Evolutionary conservation across 1,140 invertebrate genomes (phyloP).

Genomic region (Drosophila bifasciata): DNA sequence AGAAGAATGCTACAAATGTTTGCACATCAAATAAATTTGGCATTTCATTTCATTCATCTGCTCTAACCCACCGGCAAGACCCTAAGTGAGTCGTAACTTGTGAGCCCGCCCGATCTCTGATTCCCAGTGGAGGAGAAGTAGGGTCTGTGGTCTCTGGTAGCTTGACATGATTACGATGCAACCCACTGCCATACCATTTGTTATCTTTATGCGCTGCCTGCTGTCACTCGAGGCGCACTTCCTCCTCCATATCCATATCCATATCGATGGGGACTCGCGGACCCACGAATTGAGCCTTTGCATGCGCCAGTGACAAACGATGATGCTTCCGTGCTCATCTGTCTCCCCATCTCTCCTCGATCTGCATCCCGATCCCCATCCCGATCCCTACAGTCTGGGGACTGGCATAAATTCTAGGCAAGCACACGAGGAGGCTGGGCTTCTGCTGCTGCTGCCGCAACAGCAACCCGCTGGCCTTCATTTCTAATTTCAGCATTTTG

Average conservation of each 20-base stretch:
- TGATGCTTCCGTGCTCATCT: slow-evolving; percentile 64
- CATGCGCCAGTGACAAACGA: slow-evolving; percentile 62
- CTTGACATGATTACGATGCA: slow-evolving; percentile 72
- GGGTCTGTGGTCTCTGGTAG: neutral
- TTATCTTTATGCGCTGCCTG: slow-evolving; percentile 58
- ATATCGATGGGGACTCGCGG: slow-evolving; percentile 35
- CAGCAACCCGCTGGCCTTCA: slow-evolving; percentile 68
- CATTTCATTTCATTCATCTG: too few relatives aligned
- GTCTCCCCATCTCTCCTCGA: slow-evolving; percentile 27
- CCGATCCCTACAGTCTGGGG: neutral
- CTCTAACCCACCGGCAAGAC: neutral
- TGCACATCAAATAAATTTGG: too few relatives aligned
- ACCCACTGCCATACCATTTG: slow-evolving; percentile 49
- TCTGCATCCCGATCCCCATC: slow-evolving; percentile 21
- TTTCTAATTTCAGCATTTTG: slow-evolving; percentile 79
- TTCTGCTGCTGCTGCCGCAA: neutral
- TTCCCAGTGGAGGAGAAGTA: too few relatives aligned
- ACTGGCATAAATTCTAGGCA: slow-evolving; percentile 69
- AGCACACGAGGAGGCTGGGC: neutral
- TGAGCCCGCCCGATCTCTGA: neutral
- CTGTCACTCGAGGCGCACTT: slow-evolving; percentile 62
- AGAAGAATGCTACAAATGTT: too few relatives aligned
- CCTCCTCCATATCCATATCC: slow-evolving; percentile 36
- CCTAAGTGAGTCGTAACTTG: slow-evolving; percentile 50
- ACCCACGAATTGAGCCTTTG: slow-evolving; percentile 55